Evolutionary conservation across 2,113 vertebrate genomes (phyloP), one percentile per base, ranked within the genome.

Genomic region (Anser brachyrhynchus): DNA sequence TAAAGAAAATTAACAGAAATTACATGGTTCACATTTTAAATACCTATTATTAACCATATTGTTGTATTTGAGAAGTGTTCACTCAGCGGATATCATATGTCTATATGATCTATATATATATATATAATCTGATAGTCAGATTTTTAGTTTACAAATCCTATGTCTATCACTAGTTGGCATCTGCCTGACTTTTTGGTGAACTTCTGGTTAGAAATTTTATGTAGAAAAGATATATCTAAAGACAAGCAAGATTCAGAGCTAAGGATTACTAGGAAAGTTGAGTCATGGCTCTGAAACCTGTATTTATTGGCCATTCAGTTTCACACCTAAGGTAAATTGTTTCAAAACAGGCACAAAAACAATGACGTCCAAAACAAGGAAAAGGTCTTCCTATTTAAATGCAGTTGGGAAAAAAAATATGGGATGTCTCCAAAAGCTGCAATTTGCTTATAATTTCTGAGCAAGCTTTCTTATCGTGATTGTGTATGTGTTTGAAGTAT

Each of bases 401-500:
- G 57, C 44, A 83, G 66, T 29, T 71, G 58, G 66, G 18, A 51
- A 35, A 33, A 11, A 72, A 73, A 66, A 58, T 8, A 64, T 54
- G 78, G 31, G 52, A 61, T 84, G 49, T 33, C 67, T 95, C 1
- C 0, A 91, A 97, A 35, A 90, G 46, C 78, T 87, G 73, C 81
- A 94, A 89, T 85, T 97, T 96, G 20, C 62, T 93, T 91, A 84
- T 88, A 78, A 93, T 96, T 96, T 93, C 78, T 9, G 4, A 87
- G 69, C 6, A 64, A 87, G 76, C 59, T 93, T 95, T 95, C 87
- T 92, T 74, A 66, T 82, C 80, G 58, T 70, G 80, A 92, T 79
- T 90, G 83, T 78, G 49, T 81, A 33, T 29, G n/a, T 52, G 33
- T 80, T 81, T 95, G 86, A 96, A 96, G 90, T 87, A 78, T 79